Evolutionary conservation across 2,888 invertebrate species (phyloP).

Genomic region (Loripinus fragilis): DNA sequence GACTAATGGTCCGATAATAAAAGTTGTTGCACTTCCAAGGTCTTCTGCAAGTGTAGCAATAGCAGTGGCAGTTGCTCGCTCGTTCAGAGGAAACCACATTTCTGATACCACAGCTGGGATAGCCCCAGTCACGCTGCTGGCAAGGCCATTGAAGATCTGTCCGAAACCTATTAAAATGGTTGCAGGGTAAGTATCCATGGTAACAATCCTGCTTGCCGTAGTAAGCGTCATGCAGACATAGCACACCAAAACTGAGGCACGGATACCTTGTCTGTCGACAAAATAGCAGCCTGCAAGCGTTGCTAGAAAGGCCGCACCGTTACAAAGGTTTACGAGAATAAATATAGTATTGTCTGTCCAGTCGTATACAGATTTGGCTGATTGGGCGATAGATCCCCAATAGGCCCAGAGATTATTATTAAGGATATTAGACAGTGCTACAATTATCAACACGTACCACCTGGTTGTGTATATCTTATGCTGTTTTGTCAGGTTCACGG

Average conservation of each 20-base stretch:
- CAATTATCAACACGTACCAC: constrained; percentile 45
- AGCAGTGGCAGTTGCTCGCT: constrained; percentile 53
- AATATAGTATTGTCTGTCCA: too few relatives aligned
- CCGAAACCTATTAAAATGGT: constrained; percentile 40
- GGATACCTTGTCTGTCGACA: constrained; percentile 42
- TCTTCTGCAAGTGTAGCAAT: constrained; percentile 33
- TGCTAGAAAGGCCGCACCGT: too few relatives aligned
- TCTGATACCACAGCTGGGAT: constrained; percentile 46
- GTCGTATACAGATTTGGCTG: constrained; percentile 38
- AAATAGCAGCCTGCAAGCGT: constrained; percentile 33
- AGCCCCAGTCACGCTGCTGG: constrained; percentile 35
- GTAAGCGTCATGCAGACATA: constrained; percentile 17
- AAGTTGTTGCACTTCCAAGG: constrained; percentile 28
- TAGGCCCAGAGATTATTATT: constrained; percentile 50
- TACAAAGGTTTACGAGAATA: too few relatives aligned
- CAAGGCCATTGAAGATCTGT: constrained; percentile 43
- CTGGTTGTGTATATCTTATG: constrained; percentile 7
- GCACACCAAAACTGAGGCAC: constrained; percentile 27
- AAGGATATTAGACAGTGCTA: constrained; percentile 36
- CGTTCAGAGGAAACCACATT: constrained; percentile 37
- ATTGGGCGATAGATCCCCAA: constrained; percentile 56
- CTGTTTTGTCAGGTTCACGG: too few relatives aligned
- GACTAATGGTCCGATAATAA: neutral
- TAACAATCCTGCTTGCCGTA: constrained; percentile 24
- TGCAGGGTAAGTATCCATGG: constrained; percentile 12